These are phyloP conservation scores for Nylanderia fulva DNA, from an alignment of 1,140 invertebrate genomes.

Conservation along the genomic window DNA sequence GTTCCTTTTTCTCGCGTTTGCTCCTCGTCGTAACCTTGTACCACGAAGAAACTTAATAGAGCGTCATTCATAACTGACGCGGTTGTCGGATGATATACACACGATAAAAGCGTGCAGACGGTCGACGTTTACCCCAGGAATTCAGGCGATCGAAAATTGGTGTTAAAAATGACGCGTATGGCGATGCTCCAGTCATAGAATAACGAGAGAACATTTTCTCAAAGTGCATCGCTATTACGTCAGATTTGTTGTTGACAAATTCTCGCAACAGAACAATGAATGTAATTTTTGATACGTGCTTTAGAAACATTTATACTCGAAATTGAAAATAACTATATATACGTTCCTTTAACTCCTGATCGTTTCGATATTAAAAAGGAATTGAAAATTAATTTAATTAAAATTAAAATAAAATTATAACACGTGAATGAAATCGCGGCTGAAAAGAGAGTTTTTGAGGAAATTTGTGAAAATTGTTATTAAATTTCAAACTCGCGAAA, in stretches of 20 bases:
- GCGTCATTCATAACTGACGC: constrained; percentile 47
- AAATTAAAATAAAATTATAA: not conserved
- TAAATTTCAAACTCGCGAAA: not conserved
- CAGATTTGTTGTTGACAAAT: constrained; percentile 4
- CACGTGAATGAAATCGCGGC: not conserved
- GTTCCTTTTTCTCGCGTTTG: constrained; percentile 27
- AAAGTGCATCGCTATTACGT: constrained; percentile 2
- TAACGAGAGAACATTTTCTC: constrained; percentile 31
- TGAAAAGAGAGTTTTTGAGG: not conserved
- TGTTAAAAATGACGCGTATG: constrained; percentile 49
- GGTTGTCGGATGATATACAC: constrained; percentile 46
- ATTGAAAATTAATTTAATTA: not conserved
- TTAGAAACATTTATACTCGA: not conserved
- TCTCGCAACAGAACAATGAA: not conserved
- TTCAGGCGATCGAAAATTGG: constrained; percentile 39
- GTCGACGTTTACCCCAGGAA: constrained; percentile 17
- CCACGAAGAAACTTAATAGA: constrained; percentile 42
- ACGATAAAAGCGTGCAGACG: constrained; percentile 45
- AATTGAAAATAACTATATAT: not conserved
- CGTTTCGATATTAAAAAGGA: not conserved
- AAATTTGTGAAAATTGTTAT: not conserved
- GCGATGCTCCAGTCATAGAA: not conserved
- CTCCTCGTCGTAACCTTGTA: constrained; percentile 17
- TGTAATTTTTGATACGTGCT: not conserved
- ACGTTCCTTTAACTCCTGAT: not conserved